Evolutionary conservation across 2,113 vertebrate species (phyloP), one percentile per base, ranked within the genome.

Genomic region (Gracilinanus agilis): DNA sequence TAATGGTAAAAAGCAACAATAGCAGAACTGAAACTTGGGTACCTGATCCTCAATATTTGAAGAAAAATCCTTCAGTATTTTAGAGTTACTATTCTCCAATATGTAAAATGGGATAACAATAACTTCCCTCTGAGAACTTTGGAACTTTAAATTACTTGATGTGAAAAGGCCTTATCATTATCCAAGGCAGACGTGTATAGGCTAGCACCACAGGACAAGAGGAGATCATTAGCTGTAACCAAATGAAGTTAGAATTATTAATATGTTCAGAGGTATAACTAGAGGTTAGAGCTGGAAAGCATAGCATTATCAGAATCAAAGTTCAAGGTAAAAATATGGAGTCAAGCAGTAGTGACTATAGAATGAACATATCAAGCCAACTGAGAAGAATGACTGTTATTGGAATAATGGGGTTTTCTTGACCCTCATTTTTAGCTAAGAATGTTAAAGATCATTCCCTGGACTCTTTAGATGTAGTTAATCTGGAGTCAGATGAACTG

Each of bases 51-150:
- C 53, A 67, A 92, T 54, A 44, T 91, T 92, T 83, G 24, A 92
- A n/a, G 24, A 94, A 88, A 55, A 23, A 44, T 24, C 34, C n/a
- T 83, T 83, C 6, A 53, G 91, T 2, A 54, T 88, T 95, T 94
- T 19, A 61, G 61, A 75, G 25, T 90, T 89, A 94, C 94, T 55
- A 91, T 92, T 94, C 92, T 91, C 9, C 24, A 92, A 40, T 6
- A n/a, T 89, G n/a, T 93, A 90, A 93, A 96, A 94, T 53, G 93
- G 9, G 58, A 40, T 67, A 55, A 53, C 90, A 91, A 9, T 91
- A 94, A 90, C 6, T 93, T n/a, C 4, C 67, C n/a, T 24, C 27
- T 49, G 0, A 0, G 91, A 40, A 4, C 44, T 96, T 92, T 55
- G 61, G 90, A 25, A 11, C 44, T 96, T 92, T 54, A 89, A 88